phyloP scores from a whole-genome alignment of 37 sponge, comb jelly and placozoan genomes.

The Trichoplax adhaerens region DNA sequence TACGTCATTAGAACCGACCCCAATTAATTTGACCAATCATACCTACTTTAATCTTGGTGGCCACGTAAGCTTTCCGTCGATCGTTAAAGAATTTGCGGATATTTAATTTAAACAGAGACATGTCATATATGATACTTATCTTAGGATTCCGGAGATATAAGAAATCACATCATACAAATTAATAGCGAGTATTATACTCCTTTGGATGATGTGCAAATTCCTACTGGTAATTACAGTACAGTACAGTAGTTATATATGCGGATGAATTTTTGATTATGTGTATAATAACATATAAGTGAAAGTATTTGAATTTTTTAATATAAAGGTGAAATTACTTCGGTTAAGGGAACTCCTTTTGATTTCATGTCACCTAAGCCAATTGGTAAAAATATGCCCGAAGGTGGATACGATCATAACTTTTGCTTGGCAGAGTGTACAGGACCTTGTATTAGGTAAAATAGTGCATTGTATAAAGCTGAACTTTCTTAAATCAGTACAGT shows the following conservation, averaged over 20 bases:
- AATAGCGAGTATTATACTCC: conserved; percentile 33
- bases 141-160: conserved; percentile 9
- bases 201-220: conserved; percentile 21
- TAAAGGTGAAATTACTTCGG: conserved; percentile 43
- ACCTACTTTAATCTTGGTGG: conserved; percentile 86
- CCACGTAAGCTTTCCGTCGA: conserved; percentile 13
- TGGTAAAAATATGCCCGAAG: conserved; percentile 35
- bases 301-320: background rate
- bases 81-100: conserved; percentile 15
- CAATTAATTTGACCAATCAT: conserved; percentile 72
- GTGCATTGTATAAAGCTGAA: too few relatives aligned
- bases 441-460: too few relatives aligned
- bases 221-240: conserved; percentile 15
- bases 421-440: background rate
- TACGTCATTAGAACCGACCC: conserved; percentile 38
- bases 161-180: conserved; percentile 1
- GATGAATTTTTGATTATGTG: too few relatives aligned
- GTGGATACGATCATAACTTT: conserved; percentile 68
- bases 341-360: conserved; percentile 49
- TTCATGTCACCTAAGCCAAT: conserved; percentile 43
- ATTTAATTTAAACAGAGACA: too few relatives aligned
- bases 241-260: too few relatives aligned
- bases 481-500: too few relatives aligned
- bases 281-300: too few relatives aligned
- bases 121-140: background rate